Evolutionary conservation across 2,113 vertebrate genomes (phyloP).

Genomic region (Dasyprocta punctata): DNA sequence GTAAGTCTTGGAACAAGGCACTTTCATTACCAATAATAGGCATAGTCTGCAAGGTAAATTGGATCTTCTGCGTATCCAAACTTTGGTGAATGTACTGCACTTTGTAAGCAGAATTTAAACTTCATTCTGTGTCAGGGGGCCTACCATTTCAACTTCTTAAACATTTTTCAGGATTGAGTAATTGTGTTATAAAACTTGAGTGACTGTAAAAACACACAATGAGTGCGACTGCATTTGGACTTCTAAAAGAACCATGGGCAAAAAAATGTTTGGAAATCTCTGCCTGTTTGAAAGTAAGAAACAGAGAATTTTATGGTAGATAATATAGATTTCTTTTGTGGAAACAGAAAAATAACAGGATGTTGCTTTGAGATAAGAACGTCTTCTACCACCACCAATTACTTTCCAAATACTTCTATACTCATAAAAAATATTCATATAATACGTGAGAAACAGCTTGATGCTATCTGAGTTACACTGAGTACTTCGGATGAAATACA

Average conservation of each 20-base stretch:
- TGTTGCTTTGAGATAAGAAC: not conserved
- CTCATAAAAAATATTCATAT: not conserved
- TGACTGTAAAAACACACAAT: not conserved
- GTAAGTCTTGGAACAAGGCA: not conserved
- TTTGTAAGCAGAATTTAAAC: not conserved
- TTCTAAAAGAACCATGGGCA: not conserved
- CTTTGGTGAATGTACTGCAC: not conserved
- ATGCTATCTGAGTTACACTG: not conserved
- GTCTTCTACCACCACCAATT: not conserved
- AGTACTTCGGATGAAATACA: not conserved
- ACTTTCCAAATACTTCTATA: not conserved
- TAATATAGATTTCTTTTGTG: not conserved
- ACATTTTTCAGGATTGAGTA: not conserved
- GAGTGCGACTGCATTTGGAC: not conserved
- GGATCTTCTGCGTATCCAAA: not conserved
- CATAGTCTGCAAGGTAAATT: not conserved
- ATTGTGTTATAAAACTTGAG: not conserved
- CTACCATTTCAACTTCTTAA: not conserved
- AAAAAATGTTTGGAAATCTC: not conserved
- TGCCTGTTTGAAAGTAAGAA: not conserved
- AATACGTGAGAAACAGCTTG: not conserved
- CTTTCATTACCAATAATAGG: not conserved
- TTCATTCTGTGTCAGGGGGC: not conserved
- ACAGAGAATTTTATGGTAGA: not conserved
- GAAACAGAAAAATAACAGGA: not conserved